A percentile compares a stretch with the other conserved stretches of the same genome.
Conservation (phyloP, 2,113 vertebrate genomes). For the Drymodes brunneopygia region DNA sequence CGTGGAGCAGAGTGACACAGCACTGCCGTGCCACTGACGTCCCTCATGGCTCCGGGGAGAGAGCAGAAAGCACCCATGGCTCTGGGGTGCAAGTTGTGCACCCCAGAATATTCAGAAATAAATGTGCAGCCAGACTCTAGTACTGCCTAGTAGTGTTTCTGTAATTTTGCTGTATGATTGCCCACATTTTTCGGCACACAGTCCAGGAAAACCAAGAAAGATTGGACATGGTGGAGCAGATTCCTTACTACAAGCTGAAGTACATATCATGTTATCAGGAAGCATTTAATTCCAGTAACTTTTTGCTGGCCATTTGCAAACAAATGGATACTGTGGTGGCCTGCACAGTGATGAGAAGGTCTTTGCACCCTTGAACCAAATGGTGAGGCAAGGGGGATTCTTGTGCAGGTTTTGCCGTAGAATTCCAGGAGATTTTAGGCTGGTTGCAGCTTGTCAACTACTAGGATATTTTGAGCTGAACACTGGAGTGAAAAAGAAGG, state of each 20-base stretch:
- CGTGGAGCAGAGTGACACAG: neutral
- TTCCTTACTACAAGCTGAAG: neutral
- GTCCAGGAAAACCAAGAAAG: neutral
- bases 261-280: rapidly evolving
- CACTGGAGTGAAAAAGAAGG: neutral
- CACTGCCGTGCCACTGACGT: rapidly evolving
- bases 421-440: neutral
- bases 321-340: neutral
- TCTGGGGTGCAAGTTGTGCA: rapidly evolving
- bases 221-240: neutral
- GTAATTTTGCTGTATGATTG: neutral
- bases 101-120: neutral
- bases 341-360: neutral
- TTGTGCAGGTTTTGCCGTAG: neutral
- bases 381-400: neutral
- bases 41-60: rapidly evolving
- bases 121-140: neutral
- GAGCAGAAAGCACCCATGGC: neutral
- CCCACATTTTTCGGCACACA: neutral
- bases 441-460: neutral
- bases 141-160: neutral
- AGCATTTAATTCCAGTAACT: neutral
- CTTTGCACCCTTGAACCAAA: neutral
- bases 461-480: constrained; percentile 18
- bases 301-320: neutral